A percentile compares a stretch with the other conserved stretches of the same genome.
phyloP scores from a whole-genome alignment of 2,888 invertebrate species.

The Hydrotaea cyrtoneurina region DNA sequence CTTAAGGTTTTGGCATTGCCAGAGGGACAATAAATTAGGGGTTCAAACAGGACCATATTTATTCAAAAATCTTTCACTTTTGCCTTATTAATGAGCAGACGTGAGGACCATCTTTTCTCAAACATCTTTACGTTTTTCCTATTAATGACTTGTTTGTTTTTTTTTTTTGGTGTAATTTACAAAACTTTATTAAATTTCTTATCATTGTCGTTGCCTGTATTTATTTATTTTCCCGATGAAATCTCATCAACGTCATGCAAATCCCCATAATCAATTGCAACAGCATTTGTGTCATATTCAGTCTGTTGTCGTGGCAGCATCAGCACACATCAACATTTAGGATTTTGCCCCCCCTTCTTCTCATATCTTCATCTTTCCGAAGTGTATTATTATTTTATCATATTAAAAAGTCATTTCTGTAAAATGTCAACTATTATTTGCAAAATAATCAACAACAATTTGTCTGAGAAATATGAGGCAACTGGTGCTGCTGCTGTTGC shows the following conservation, averaged over 20 bases:
- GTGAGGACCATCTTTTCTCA: no score
- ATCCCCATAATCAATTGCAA: neutral
- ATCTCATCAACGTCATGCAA: neutral
- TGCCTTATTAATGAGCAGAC: no score
- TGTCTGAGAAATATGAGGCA: constrained; percentile 1
- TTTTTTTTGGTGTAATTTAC: no score
- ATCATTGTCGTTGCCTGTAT: neutral
- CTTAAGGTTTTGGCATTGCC: no score
- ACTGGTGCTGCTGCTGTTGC: neutral
- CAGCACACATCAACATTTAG: neutral
- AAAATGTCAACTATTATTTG: constrained; percentile 38
- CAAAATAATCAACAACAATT: constrained; percentile 37
- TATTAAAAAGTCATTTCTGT: constrained; percentile 49
- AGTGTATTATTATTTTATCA: constrained; percentile 24
- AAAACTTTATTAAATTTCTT: neutral
- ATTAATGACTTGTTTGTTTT: no score
- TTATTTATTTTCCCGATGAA: neutral
- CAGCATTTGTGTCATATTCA: neutral
- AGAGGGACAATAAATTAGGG: no score
- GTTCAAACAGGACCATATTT: no score
- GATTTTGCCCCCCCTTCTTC: neutral
- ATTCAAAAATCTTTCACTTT: no score
- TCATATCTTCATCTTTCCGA: neutral
- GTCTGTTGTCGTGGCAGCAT: neutral
- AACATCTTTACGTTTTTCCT: no score